phyloP scores from a whole-genome alignment of 92 coral and sea anemone genomes.

The Anthopleura xanthogrammica region DNA sequence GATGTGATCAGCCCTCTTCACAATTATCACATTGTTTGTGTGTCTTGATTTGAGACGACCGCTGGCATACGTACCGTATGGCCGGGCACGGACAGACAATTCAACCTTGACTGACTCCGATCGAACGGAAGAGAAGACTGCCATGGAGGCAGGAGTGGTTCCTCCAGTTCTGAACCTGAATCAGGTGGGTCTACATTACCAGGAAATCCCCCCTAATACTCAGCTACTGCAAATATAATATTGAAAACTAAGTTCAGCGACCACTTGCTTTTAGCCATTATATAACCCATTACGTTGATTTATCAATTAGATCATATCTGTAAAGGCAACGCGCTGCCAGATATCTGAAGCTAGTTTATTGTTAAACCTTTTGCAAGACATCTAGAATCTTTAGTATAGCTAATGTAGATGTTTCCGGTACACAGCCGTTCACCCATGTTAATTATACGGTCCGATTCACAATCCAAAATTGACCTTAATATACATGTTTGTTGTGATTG shows the following conservation, averaged over 20 bases:
- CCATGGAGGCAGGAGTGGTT: slow-evolving; percentile 52
- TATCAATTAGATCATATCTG: background rate
- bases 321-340: background rate
- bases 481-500: background rate
- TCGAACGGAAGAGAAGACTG: background rate
- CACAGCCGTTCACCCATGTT: slow-evolving; percentile 29
- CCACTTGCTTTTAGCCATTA: background rate
- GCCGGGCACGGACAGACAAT: slow-evolving; percentile 18
- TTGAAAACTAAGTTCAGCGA: too few relatives aligned
- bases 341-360: background rate
- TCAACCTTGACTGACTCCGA: slow-evolving; percentile 18
- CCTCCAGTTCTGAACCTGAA: slow-evolving; percentile 47
- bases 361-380: background rate
- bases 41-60: slow-evolving; percentile 16
- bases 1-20: slow-evolving; percentile 37
- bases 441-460: slow-evolving; percentile 81
- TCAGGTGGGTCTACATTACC: slow-evolving; percentile 30
- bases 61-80: slow-evolving; percentile 38
- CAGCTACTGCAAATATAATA: too few relatives aligned
- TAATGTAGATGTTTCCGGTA: background rate
- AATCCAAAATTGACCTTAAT: slow-evolving; percentile 30
- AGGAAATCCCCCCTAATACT: background rate
- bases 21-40: slow-evolving; percentile 38
- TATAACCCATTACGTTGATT: background rate
- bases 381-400: background rate